Evolutionary conservation across 53 echinoderm and acorn worm genomes (phyloP), one percentile per base, ranked within the genome.

Genomic region (Temnopleurus reevesii): DNA sequence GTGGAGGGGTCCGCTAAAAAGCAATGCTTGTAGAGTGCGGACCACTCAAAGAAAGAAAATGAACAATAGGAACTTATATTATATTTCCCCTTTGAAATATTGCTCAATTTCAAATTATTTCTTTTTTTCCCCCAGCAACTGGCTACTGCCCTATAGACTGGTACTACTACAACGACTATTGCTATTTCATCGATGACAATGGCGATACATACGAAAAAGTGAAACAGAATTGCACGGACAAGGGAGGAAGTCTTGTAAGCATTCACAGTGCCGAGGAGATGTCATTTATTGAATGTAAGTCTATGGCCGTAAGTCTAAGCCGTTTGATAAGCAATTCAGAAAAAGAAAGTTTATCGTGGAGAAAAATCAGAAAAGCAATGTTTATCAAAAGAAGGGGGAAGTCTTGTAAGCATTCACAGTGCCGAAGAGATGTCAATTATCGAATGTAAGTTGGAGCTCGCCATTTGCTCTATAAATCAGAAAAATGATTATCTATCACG

Each of bases 231-330:
- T 97, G 97, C 53, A 59, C 41, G 21, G 47, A 81, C 18, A 81
- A 83, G 31, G 91, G 90, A 28, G 92, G 91, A 35, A 83, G 91
- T 23, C 92, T 97, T 25, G 92, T 90, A 76, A 95, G 95, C 64
- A 95, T 97, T 51, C 95, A 95, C 76, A 81, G 80, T 9, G 90
- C 55, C n/a, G 94, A 95, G 43, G 95, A 93, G 43, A 91, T 95
- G 88, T 95, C 95, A 12, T 97, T 94, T 59, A 80, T 95, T 58
- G 89, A 93, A 82, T 56, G 97, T 97, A 81, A 93, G 94, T 86
- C 27, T 34, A 44, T n/a, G n/a, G n/a, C n/a, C n/a, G n/a, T n/a
- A n/a, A n/a, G n/a, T n/a, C n/a, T n/a, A n/a, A n/a, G n/a, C n/a
- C n/a, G n/a, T n/a, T n/a, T n/a, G n/a, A n/a, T n/a, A n/a, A n/a